Percentiles rank a stretch among this genome's conserved stretches.
phyloP scores from a whole-genome alignment of 2,113 vertebrate species.

The Dasyurus viverrinus region DNA sequence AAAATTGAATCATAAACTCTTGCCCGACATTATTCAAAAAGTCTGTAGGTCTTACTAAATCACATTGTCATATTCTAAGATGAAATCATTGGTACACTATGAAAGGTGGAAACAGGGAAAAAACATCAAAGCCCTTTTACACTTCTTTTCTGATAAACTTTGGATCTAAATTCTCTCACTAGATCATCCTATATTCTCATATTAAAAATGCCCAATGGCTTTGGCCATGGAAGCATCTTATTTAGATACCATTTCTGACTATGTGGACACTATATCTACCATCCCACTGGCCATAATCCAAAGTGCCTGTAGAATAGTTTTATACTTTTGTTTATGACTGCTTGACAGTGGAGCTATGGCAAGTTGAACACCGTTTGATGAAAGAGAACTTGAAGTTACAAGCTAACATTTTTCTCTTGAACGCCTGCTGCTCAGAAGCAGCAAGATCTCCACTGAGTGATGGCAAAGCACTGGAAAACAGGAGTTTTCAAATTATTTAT shows the following conservation, averaged over 20 bases:
- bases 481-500: constrained; percentile 59
- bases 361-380: constrained; percentile 66
- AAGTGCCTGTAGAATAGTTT: constrained; percentile 51
- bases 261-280: neutral
- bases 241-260: constrained; percentile 29
- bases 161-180: neutral
- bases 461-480: constrained; percentile 37
- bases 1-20: neutral
- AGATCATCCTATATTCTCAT: neutral
- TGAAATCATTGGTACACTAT: constrained; percentile 9
- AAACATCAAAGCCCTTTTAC: constrained; percentile 12
- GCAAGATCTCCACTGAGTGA: constrained; percentile 45
- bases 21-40: neutral
- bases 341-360: constrained; percentile 58
- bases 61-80: constrained; percentile 4
- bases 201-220: constrained; percentile 3
- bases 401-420: constrained; percentile 65
- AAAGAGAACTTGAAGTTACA: constrained; percentile 59
- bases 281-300: constrained; percentile 17
- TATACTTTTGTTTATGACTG: constrained; percentile 60
- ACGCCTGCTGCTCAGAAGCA: constrained; percentile 60
- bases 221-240: neutral
- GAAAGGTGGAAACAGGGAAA: constrained; percentile 4
- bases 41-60: constrained; percentile 12
- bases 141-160: neutral